phyloP scores from a whole-genome alignment of 2,888 invertebrate species.

The Perdita meconis region DNA sequence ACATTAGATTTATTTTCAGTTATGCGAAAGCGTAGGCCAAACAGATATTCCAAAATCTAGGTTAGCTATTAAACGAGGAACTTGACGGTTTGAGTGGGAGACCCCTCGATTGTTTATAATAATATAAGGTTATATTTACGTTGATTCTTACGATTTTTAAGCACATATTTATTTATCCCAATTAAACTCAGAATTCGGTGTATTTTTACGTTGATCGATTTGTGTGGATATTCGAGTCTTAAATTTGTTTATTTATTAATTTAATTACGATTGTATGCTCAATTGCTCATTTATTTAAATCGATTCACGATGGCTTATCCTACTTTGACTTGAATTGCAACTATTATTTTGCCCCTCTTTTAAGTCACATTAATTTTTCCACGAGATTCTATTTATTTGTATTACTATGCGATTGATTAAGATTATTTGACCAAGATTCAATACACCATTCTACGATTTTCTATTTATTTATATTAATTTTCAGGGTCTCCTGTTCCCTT shows the following conservation, averaged over 20 bases:
- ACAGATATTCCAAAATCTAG: too few relatives aligned
- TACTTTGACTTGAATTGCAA: background rate
- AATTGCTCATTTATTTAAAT: slow-evolving; percentile 4
- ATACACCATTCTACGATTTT: background rate
- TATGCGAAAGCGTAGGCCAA: too few relatives aligned
- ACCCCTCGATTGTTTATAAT: slow-evolving; percentile 2
- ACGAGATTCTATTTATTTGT: background rate
- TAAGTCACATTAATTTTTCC: background rate
- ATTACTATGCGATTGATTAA: background rate
- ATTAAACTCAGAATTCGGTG: slow-evolving; percentile 1
- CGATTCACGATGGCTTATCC: too few relatives aligned
- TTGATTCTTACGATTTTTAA: slow-evolving; percentile 9
- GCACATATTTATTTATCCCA: slow-evolving; percentile 4
- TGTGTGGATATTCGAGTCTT: background rate
- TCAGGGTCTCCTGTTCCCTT: background rate
- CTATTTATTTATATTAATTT: background rate
- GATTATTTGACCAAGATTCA: background rate
- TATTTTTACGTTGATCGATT: slow-evolving; percentile 1
- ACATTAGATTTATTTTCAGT: too few relatives aligned
- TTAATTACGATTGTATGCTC: too few relatives aligned
- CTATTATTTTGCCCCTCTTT: background rate
- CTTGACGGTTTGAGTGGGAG: background rate
- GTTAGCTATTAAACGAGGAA: background rate
- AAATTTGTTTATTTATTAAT: background rate
- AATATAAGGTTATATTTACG: background rate